Conservation (phyloP, 2,888 invertebrate species). For the Dorcus hopei region DNA sequence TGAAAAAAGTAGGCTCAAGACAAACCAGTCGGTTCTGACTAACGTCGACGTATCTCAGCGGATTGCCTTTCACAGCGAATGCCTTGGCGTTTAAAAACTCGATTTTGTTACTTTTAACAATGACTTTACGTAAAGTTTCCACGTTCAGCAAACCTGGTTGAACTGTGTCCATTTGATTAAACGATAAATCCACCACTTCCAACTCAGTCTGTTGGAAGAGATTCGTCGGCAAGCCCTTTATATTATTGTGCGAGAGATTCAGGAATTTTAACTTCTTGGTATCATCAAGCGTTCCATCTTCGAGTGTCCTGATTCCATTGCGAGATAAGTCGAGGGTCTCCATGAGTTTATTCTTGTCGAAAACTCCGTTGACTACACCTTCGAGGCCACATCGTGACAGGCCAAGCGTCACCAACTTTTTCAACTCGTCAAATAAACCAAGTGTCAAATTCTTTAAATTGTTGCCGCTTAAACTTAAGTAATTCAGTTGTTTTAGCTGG, state of each 20-base stretch:
- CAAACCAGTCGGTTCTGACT: slow-evolving; percentile 27
- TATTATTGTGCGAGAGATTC: slow-evolving; percentile 25
- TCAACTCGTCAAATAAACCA: slow-evolving; percentile 13
- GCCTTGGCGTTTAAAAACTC: slow-evolving; percentile 22
- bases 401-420: slow-evolving; percentile 15
- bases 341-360: slow-evolving; percentile 22
- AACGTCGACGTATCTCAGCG: slow-evolving; percentile 26
- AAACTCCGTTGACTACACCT: slow-evolving; percentile 17
- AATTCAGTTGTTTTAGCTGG: slow-evolving; percentile 16
- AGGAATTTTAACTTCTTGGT: slow-evolving; percentile 21
- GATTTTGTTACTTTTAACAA: slow-evolving; percentile 26
- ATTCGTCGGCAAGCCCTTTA: slow-evolving; percentile 19
- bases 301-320: slow-evolving; percentile 21
- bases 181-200: slow-evolving; percentile 26
- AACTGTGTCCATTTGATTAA: slow-evolving; percentile 24
- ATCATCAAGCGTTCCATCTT: slow-evolving; percentile 19
- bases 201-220: slow-evolving; percentile 25
- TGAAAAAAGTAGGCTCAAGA: slow-evolving; percentile 25
- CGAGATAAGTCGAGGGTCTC: slow-evolving; percentile 23
- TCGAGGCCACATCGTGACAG: slow-evolving; percentile 19
- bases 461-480: slow-evolving; percentile 21
- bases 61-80: slow-evolving; percentile 20
- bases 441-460: slow-evolving; percentile 4
- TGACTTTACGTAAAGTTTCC: slow-evolving; percentile 20
- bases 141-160: slow-evolving; percentile 22